These are phyloP conservation scores for Uloborus diversus DNA, from an alignment of 1,140 invertebrate species.

Conservation along the genomic window DNA sequence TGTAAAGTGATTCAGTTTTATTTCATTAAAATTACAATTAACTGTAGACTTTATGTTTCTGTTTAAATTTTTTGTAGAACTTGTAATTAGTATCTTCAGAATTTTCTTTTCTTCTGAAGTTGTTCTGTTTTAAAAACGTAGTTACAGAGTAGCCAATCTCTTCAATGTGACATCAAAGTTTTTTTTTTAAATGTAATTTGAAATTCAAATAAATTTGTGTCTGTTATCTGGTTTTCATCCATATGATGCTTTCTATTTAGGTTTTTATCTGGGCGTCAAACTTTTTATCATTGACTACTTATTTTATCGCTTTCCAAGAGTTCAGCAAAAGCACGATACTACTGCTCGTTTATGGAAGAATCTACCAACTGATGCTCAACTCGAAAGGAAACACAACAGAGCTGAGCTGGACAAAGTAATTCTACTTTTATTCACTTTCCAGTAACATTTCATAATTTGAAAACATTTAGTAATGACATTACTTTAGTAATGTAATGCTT, in stretches of 20 bases:
- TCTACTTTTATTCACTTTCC: neutral
- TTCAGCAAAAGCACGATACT: constrained; percentile 66
- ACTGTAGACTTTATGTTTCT: neutral
- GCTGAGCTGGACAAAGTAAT: constrained; percentile 62
- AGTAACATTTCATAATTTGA: neutral
- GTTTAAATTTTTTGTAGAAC: constrained; percentile 20
- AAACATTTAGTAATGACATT: no score
- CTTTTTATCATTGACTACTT: constrained; percentile 66
- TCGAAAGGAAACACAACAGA: constrained; percentile 62
- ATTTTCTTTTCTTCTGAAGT: no score
- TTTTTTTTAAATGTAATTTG: no score
- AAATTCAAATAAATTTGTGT: no score
- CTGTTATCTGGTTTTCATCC: no score
- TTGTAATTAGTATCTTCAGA: no score
- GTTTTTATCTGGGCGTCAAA: constrained; percentile 64
- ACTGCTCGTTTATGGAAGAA: constrained; percentile 64
- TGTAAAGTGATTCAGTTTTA: no score
- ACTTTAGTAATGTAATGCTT: no score
- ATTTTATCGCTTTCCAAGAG: constrained; percentile 65
- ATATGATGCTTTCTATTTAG: constrained; percentile 56
- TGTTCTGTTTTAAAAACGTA: no score
- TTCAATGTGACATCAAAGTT: no score
- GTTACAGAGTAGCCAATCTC: no score
- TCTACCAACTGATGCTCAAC: constrained; percentile 65
- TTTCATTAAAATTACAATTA: no score